phyloP scores from a whole-genome alignment of 2,797 vertebrate species.

The Siniperca undulata region DNA sequence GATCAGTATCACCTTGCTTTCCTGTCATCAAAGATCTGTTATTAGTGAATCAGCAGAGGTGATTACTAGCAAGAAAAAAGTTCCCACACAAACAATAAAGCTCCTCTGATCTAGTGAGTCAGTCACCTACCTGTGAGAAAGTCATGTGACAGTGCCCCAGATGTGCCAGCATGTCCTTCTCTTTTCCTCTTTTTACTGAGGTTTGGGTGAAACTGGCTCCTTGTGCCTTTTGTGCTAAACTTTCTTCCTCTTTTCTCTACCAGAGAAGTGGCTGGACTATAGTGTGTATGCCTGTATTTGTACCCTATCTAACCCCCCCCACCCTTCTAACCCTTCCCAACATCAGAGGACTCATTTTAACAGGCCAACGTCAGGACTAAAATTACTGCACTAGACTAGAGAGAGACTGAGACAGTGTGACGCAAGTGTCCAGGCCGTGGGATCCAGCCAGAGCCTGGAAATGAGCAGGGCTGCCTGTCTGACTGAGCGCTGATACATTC shows the following conservation, averaged over 20 bases:
- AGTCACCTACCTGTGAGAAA: constrained; percentile 71
- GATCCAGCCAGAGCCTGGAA: constrained; percentile 55
- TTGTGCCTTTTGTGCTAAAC: neutral
- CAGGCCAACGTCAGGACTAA: constrained; percentile 71
- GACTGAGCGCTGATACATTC: constrained; percentile 61
- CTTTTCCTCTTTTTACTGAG: constrained; percentile 13
- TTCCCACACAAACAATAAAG: neutral
- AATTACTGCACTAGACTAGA: constrained; percentile 58
- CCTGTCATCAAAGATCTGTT: neutral
- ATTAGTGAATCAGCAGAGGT: neutral
- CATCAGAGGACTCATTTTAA: constrained; percentile 65
- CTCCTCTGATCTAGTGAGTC: neutral
- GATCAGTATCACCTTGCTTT: neutral
- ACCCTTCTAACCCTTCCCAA: constrained; percentile 22
- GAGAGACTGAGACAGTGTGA: constrained; percentile 39
- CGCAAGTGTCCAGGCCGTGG: constrained; percentile 47
- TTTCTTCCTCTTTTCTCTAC: constrained; percentile 2
- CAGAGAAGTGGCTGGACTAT: constrained; percentile 7
- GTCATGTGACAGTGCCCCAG: constrained; percentile 36
- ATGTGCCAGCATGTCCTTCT: constrained; percentile 59
- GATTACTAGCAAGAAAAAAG: neutral
- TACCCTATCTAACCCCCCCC: constrained; percentile 37
- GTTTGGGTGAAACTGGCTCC: constrained; percentile 10
- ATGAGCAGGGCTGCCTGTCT: constrained; percentile 50
- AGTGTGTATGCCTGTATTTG: constrained; percentile 50